Base-by-base conservation (phyloP, 2,888 invertebrate species). In the Molorchus minor region DNA sequence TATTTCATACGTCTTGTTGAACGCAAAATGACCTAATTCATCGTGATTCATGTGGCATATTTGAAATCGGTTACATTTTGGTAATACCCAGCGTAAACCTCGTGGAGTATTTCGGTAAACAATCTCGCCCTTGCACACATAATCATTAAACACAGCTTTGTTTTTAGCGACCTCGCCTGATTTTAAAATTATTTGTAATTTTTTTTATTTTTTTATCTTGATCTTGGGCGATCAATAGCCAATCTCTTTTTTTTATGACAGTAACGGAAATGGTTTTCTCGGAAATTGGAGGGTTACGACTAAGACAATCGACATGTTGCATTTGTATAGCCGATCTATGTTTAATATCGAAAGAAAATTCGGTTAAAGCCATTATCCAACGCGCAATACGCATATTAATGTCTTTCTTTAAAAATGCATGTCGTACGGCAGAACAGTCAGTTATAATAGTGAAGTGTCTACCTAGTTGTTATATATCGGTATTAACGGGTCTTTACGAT, bases 381-480 rank as follows among this genome's bases (percentile, higher is more conserved):
- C 59, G 21, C 1, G 52, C 64, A 7, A 66, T 40, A 1, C 64
- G 44, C 2, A 36, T 19, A 56, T 61, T 64, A 5, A 64, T 5
- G 3, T 43, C 21, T 20, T 16, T 43, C 47, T 64, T 61, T 29
- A 25, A 64, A 19, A 64, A 61, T 2, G 57, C 36, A 33, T 41
- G 49, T 13, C 47, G 5, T 20, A 65, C 58, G 8, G 56, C 49
- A 10, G 30, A 29, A 53, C 71, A 72, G 44, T 77, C 75, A 4
- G 75, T 75, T 1, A 70, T 43, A 0, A 77, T 63, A 5, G 45
- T 66, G 45, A 77, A 74, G 0, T 40, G 46, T 7, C 40, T 56
- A 1, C 70, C 70, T 16, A 68, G n/a, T n/a, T n/a, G n/a, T n/a
- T n/a, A n/a, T n/a, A n/a, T n/a, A n/a, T n/a, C n/a, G n/a, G n/a